Conservation (phyloP, 2,113 vertebrate species). For the Leptobrachium leishanense region DNA sequence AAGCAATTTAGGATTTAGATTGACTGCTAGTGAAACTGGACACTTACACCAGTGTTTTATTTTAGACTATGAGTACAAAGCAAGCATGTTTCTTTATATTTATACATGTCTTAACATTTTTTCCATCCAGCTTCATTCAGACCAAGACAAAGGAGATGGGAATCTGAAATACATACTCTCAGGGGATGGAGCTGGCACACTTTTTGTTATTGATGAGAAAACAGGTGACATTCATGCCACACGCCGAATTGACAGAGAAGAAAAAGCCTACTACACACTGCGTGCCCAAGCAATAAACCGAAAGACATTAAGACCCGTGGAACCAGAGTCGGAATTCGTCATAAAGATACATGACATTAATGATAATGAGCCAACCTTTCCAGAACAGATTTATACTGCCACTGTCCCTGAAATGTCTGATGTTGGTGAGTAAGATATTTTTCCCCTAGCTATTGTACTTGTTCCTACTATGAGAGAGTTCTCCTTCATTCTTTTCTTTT, state of each 20-base stretch:
- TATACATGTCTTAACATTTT: constrained; percentile 22
- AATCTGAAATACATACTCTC: constrained; percentile 80
- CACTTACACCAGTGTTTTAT: background rate
- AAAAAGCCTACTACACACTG: constrained; percentile 79
- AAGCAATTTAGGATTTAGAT: too few relatives aligned
- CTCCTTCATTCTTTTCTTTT: background rate
- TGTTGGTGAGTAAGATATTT: constrained; percentile 70
- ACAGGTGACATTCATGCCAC: constrained; percentile 83
- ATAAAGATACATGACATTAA: constrained; percentile 84
- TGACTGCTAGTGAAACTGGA: background rate
- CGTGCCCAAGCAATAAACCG: constrained; percentile 80
- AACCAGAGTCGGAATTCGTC: constrained; percentile 81
- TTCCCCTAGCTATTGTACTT: constrained; percentile 13
- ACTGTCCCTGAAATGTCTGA: constrained; percentile 82
- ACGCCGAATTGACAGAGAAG: constrained; percentile 78
- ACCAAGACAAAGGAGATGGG: constrained; percentile 79
- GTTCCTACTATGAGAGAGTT: constrained; percentile 1
- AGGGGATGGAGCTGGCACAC: constrained; percentile 79
- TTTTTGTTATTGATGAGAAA: constrained; percentile 81
- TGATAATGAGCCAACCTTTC: constrained; percentile 79
- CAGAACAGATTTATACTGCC: constrained; percentile 74
- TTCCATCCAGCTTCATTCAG: constrained; percentile 73
- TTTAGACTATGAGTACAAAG: background rate
- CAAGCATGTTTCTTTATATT: background rate
- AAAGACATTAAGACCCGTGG: constrained; percentile 75